A percentile compares a stretch with the other conserved stretches of the same genome.
These are phyloP conservation scores for Tokudaia muenninki DNA, from an alignment of 2,797 vertebrate genomes.

Conservation along the genomic window DNA sequence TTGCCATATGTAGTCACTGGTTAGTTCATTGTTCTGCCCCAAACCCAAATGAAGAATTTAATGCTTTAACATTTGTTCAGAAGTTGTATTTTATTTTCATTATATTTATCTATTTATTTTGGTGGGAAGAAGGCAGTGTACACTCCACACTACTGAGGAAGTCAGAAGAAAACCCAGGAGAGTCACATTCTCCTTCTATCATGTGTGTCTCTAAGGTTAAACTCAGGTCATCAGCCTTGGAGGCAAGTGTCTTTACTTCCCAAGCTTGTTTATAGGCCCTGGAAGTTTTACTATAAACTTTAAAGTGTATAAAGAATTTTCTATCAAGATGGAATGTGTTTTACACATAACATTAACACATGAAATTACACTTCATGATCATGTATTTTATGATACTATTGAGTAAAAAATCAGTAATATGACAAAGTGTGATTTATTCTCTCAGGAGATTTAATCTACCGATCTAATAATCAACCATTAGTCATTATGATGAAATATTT, in stretches of 20 bases:
- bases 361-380: background rate
- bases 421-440: slow-evolving; percentile 4
- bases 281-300: background rate
- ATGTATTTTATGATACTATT: background rate
- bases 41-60: background rate
- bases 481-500: background rate
- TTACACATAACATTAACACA: background rate
- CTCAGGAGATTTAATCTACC: background rate
- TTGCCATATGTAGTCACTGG: background rate
- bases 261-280: background rate
- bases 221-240: background rate
- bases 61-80: background rate
- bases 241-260: background rate
- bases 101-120: background rate
- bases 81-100: background rate
- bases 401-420: background rate
- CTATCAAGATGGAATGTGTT: background rate
- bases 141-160: background rate
- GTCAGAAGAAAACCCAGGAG: no score
- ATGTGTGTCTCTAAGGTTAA: background rate
- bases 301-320: background rate
- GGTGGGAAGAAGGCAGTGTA: no score
- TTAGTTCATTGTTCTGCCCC: background rate
- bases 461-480: background rate
- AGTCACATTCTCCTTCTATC: background rate